phyloP scores from a whole-genome alignment of 2,888 invertebrate species.

The Steinernema scapterisci region DNA sequence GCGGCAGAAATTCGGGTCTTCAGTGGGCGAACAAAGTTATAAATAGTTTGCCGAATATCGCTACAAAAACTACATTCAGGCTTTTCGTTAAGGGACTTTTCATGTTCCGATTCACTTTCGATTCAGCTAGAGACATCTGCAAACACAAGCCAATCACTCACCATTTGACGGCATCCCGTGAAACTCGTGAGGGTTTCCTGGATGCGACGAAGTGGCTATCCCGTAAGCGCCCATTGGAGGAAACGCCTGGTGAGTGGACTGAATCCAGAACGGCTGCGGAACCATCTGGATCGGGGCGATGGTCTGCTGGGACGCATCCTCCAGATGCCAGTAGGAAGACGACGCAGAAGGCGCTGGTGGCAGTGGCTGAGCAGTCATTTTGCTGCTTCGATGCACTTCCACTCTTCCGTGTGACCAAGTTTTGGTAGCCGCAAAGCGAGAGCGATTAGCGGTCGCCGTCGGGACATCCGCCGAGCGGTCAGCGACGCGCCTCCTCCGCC shows the following conservation, averaged over 20 bases:
- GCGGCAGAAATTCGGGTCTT: too few relatives aligned
- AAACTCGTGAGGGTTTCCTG: not conserved
- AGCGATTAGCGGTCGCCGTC: conserved; percentile 16
- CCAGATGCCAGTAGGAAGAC: conserved; percentile 23
- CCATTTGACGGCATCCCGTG: not conserved
- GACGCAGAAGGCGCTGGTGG: not conserved
- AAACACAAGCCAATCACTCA: not conserved
- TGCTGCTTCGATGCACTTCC: conserved; percentile 30
- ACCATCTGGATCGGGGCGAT: conserved; percentile 20
- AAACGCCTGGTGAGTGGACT: conserved; percentile 13
- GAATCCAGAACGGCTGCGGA: conserved; percentile 28
- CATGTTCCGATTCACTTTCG: too few relatives aligned
- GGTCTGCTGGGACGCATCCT: conserved; percentile 18
- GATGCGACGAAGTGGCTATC: not conserved
- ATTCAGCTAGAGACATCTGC: too few relatives aligned
- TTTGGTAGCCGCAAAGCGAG: conserved; percentile 18
- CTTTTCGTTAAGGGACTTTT: too few relatives aligned
- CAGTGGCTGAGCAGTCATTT: not conserved
- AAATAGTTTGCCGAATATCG: too few relatives aligned
- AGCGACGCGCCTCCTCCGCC: conserved; percentile 17
- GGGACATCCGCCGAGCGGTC: conserved; percentile 30
- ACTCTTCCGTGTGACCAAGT: conserved; percentile 33
- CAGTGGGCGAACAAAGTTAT: too few relatives aligned
- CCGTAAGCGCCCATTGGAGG: conserved; percentile 6
- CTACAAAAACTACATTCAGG: too few relatives aligned